Evolutionary conservation across 1,140 invertebrate species (phyloP).

Genomic region (Lepidurus couesii): DNA sequence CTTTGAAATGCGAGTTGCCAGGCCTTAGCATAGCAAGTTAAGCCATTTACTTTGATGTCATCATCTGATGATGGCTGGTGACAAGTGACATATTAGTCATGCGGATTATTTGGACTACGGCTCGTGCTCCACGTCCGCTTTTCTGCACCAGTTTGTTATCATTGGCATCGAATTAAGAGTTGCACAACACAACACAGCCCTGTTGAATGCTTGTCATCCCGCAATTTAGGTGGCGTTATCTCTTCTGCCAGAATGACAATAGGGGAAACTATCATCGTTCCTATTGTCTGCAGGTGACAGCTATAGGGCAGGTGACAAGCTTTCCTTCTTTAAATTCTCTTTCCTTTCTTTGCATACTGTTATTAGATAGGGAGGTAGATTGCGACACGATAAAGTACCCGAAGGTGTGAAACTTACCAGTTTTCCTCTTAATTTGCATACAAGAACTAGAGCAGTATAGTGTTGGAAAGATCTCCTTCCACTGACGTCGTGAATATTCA

Average conservation of each 20-base stretch:
- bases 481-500: constrained; percentile 15
- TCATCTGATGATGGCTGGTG: constrained; percentile 11
- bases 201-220: too few species aligned
- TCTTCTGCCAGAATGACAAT: too few species aligned
- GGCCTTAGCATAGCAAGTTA: neutral
- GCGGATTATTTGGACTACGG: neutral
- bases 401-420: neutral
- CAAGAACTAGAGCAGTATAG: neutral
- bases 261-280: too few species aligned
- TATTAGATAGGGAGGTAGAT: neutral
- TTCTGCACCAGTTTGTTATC: neutral
- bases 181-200: neutral
- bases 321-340: neutral
- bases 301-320: too few species aligned
- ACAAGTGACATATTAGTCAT: constrained; percentile 9
- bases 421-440: neutral
- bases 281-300: too few species aligned
- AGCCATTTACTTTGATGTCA: constrained; percentile 15
- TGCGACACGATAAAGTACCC: too few species aligned
- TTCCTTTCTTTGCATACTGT: neutral
- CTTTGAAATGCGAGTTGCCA: neutral
- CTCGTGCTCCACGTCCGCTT: neutral
- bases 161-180: neutral
- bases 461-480: neutral
- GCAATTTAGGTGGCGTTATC: too few species aligned